phyloP scores from a whole-genome alignment of 2,888 invertebrate genomes.

The Rhodophaea formosa region DNA sequence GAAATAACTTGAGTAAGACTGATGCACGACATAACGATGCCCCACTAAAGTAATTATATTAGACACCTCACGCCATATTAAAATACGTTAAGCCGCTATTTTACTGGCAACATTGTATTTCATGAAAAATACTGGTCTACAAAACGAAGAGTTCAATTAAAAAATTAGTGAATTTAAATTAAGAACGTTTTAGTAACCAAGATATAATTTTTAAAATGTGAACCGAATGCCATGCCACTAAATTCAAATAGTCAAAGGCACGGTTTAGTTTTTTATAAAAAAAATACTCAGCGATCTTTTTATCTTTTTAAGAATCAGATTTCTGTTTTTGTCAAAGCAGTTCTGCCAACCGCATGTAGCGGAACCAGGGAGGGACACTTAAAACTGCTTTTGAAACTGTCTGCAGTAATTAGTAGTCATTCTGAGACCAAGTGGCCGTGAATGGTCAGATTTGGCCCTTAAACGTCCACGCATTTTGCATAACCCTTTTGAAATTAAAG shows the following conservation, averaged over 20 bases:
- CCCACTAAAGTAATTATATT: constrained; percentile 67
- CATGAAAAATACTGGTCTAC: background rate
- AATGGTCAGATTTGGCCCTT: constrained; percentile 72
- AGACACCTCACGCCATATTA: constrained; percentile 52
- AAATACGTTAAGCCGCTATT: constrained; percentile 21
- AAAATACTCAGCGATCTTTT: background rate
- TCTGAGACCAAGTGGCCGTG: constrained; percentile 68
- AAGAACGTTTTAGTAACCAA: background rate
- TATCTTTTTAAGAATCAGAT: constrained; percentile 6
- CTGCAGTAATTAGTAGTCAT: constrained; percentile 73
- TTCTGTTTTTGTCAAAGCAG: constrained; percentile 18
- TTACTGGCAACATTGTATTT: constrained; percentile 6
- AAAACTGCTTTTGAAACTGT: constrained; percentile 59
- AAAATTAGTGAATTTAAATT: background rate
- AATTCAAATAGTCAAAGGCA: background rate
- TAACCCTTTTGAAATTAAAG: constrained; percentile 23
- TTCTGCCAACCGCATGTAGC: constrained; percentile 16
- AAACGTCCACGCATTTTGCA: constrained; percentile 55
- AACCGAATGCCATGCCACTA: background rate
- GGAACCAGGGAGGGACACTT: constrained; percentile 23
- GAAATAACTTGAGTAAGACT: constrained; percentile 49
- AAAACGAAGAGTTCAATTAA: background rate
- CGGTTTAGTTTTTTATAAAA: constrained; percentile 3
- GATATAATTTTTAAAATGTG: background rate
- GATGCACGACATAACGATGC: constrained; percentile 37